Percentiles rank a stretch among this genome's conserved stretches.
Conservation (phyloP, 1,140 invertebrate genomes). For the Nasonia longicornis region DNA sequence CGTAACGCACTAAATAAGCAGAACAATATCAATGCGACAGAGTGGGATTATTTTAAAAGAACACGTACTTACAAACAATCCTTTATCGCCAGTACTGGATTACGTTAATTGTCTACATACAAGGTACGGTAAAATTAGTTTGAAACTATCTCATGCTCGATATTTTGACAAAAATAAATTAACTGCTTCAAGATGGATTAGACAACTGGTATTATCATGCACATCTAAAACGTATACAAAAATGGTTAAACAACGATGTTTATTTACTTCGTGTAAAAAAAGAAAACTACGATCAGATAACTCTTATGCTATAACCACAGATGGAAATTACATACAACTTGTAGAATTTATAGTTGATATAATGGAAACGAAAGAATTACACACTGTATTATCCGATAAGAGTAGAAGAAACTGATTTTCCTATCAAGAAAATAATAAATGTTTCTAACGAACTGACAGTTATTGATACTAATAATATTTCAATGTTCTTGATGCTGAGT, state of each 20-base stretch:
- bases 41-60: background rate
- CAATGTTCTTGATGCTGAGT: conserved; percentile 5
- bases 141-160: conserved; percentile 9
- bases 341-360: no score
- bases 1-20: conserved; percentile 45
- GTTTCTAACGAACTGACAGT: background rate
- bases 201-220: background rate
- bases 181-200: background rate
- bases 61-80: background rate
- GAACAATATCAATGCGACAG: conserved; percentile 15
- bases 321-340: no score
- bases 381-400: background rate
- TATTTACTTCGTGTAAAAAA: conserved; percentile 38
- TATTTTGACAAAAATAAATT: conserved; percentile 17
- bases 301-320: conserved; percentile 24
- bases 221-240: conserved; percentile 29
- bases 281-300: conserved; percentile 41
- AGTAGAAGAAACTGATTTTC: background rate
- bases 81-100: background rate
- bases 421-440: conserved; percentile 13
- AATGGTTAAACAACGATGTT: conserved; percentile 37
- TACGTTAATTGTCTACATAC: background rate
- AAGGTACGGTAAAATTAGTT: background rate
- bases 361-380: conserved; percentile 31
- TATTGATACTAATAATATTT: conserved; percentile 29